Evolutionary conservation across 2,888 invertebrate genomes (phyloP), one percentile per base, ranked within the genome.

Genomic region (Cremastinae sp.): DNA sequence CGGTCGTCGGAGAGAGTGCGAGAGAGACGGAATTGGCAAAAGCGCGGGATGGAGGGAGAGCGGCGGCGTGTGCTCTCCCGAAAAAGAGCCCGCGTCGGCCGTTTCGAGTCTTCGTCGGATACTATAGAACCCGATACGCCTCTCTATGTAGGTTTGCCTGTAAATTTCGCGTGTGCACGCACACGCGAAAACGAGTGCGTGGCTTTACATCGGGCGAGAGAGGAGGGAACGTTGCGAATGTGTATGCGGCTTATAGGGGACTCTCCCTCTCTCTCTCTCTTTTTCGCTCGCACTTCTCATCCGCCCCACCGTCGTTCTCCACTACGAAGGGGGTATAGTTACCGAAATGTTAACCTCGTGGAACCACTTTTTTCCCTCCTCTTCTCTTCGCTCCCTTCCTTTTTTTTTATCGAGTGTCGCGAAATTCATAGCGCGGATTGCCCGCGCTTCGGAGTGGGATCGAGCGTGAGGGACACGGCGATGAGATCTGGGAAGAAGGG

Each of bases 391-490:
- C 41, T 41, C 41, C 8, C 41, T 41, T 9, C 8, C 41, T 41
- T 61, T 65, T 65, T 55, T 56, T 92, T 92, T 92, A 91, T 91
- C 91, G 91, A 91, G 91, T 91, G 90, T 91, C 91, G 91, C 91
- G 91, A 92, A 89, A 92, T 92, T 92, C 92, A 92, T 91, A 92
- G 91, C 91, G 91, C 91, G 90, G 90, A 90, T 84, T 80, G 80
- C 80, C 61, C 45, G 72, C 12, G n/a, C n/a, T n/a, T n/a, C n/a
- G 78, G 81, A 80, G 82, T 81, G 83, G 83, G 84, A 85, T 85
- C 82, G 87, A 82, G 84, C 83, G 82, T 83, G 81, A 83, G 84
- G 84, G 86, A 59, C 41, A 22, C 18, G 12, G 39, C 43, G 61
- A 47, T 49, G 75, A 65, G 77, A 45, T 55, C 62, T 51, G 53